Evolutionary conservation across 1,140 invertebrate species (phyloP), one percentile per base, ranked within the genome.

Genomic region (Bombus confusus): DNA sequence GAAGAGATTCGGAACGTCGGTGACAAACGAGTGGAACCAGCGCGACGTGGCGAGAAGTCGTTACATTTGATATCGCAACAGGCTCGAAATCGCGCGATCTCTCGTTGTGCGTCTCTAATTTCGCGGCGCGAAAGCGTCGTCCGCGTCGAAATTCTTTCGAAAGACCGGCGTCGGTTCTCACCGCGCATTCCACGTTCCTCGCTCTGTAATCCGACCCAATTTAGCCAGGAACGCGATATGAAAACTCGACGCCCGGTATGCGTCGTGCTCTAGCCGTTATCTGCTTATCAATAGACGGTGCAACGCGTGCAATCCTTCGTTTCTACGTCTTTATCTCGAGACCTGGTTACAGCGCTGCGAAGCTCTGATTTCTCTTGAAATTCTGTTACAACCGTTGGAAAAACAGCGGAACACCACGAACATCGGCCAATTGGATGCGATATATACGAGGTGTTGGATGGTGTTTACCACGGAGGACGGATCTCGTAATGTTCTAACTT

Each of bases 201-300:
- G 39, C 64, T 18, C 31, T 25, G 87, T 88, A 89, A 89, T 79
- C 79, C 64, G 83, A 89, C 85, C 80, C 64, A 72, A 57, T 74
- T 71, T 80, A 71, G 28, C 64, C 22, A 52, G 75, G 41, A 73
- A 89, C 68, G 83, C n/a, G 87, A 88, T 83, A 86, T 43, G 83
- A 89, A 89, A 88, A 89, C 88, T 82, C 80, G 87, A 88, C 79
- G 79, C 74, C 59, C 4, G 75, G 64, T 86, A 86, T 86, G 69
- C 75, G 69, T 75, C 39, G 28, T 57, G 34, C 25, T 69, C 43
- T 73, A 66, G 15, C 59, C 66, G 75, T 86, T 89, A 88, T 89
- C 87, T 72, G 15, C 74, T 89, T 89, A 89, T 89, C 88, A 59
- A 10, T 31, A 37, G 75, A 79, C 79, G 47, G n/a, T 81, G 78